Conservation (phyloP, 2,888 invertebrate species). For the Neoaliturus tenellus region DNA sequence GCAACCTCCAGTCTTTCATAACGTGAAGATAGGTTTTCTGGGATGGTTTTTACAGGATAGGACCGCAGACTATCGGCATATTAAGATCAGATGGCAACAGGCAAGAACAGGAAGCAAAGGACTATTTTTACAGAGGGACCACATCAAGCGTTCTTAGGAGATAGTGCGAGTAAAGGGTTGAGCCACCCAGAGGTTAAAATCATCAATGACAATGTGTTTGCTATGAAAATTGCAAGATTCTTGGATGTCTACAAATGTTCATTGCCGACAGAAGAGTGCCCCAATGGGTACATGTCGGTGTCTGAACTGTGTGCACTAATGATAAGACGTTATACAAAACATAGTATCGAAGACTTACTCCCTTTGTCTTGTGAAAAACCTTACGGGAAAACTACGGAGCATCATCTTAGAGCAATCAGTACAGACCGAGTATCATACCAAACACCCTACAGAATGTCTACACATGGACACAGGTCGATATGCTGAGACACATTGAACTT, state of each 20-base stretch:
- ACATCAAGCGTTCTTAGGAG: background rate
- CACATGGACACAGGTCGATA: background rate
- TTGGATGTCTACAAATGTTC: slow-evolving; percentile 13
- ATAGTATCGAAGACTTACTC: background rate
- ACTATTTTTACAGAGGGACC: background rate
- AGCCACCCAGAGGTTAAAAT: slow-evolving; percentile 8
- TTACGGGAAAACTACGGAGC: background rate
- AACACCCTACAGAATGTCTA: slow-evolving; percentile 25
- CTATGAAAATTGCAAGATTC: background rate
- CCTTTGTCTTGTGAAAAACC: background rate
- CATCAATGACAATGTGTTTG: background rate
- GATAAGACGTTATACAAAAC: background rate
- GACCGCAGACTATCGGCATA: background rate
- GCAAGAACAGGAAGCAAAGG: background rate
- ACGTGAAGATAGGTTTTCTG: background rate
- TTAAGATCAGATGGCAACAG: background rate
- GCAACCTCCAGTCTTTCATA: background rate
- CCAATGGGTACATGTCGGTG: background rate
- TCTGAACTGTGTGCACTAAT: slow-evolving; percentile 7
- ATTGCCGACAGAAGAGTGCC: background rate
- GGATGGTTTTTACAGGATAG: background rate
- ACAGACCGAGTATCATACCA: slow-evolving; percentile 6
- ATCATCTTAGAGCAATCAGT: slow-evolving; percentile 24
- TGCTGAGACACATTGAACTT: background rate
- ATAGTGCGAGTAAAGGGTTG: background rate